Conservation (phyloP, 2,113 vertebrate genomes). For the Ophthalmolycus amberensis region DNA sequence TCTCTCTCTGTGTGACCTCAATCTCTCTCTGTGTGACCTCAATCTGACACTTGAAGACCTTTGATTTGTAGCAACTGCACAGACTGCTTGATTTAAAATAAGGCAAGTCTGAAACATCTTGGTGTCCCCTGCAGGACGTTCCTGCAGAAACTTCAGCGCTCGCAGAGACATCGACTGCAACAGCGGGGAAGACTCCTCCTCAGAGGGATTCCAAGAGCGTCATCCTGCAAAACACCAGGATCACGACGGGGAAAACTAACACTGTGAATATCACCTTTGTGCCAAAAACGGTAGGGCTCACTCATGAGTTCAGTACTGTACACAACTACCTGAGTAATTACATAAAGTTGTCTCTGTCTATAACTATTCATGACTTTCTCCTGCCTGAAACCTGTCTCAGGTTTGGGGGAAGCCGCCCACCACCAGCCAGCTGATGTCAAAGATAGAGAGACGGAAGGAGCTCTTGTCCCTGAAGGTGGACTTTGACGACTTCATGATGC, state of each 20-base stretch:
- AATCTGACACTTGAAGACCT: neutral
- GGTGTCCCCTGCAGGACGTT: conserved; percentile 44
- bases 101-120: neutral
- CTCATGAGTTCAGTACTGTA: neutral
- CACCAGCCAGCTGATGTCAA: conserved; percentile 84
- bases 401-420: conserved; percentile 86
- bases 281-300: conserved; percentile 85
- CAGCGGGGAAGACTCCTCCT: conserved; percentile 49
- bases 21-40: neutral
- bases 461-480: conserved; percentile 78
- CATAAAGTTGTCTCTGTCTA: neutral
- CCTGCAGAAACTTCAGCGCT: neutral
- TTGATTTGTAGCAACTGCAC: neutral
- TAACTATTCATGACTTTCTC: neutral
- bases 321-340: neutral
- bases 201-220: conserved; percentile 75
- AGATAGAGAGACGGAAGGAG: conserved; percentile 79
- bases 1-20: too few relatives aligned
- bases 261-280: conserved; percentile 86
- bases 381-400: conserved; percentile 68
- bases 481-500: conserved; percentile 85
- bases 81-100: neutral
- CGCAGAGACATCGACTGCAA: conserved; percentile 2
- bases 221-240: conserved; percentile 82
- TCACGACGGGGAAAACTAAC: conserved; percentile 82